Evolutionary conservation across 2,113 vertebrate genomes (phyloP), one percentile per base, ranked within the genome.

Genomic region (Narcine bancroftii): DNA sequence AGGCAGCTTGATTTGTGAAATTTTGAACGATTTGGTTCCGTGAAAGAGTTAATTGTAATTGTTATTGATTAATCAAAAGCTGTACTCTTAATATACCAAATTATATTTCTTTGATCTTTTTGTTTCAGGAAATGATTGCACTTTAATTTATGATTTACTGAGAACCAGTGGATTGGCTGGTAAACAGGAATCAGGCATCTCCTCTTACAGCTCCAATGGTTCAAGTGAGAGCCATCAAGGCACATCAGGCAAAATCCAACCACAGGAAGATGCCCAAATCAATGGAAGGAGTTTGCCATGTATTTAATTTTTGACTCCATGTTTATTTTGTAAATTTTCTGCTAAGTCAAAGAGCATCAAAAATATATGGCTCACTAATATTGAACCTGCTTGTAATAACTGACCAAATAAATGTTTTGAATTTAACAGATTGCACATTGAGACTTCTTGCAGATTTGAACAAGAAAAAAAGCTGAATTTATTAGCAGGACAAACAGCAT

Each of bases 131-230:
- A 91, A 71, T 91, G 26, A 71, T 71, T 47, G 63, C 89, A 69
- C 65, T 91, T 91, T 91, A 91, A 11, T 91, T 69, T 65, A 91
- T 91, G 89, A 66, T 69, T 19, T 91, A 69, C 71, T 66, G 4
- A 45, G 89, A 91, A 15, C 45, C n/a, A 33, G 21, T 65, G 45
- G 26, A 10, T 66, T 45, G 87, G 36, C 45, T 81, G 79, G 11
- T 47, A 42, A 69, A 91, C 24, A 69, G 65, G 63, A 66, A 69
- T 3, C 3, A 15, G 71, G 13, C 15, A 91, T 45, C 19, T 19
- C 56, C 36, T 36, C n/a, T 45, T 56, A 36, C 39, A 45, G 39
- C 11, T 69, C 39, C 89, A 47, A 42, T 26, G 26, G 39, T 91
- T 13, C 45, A 17, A 69, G 24, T 36, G 47, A 10, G 89, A 71